These are phyloP conservation scores for Drosophila santomea DNA, from an alignment of 1,140 invertebrate genomes.

Conservation along the genomic window DNA sequence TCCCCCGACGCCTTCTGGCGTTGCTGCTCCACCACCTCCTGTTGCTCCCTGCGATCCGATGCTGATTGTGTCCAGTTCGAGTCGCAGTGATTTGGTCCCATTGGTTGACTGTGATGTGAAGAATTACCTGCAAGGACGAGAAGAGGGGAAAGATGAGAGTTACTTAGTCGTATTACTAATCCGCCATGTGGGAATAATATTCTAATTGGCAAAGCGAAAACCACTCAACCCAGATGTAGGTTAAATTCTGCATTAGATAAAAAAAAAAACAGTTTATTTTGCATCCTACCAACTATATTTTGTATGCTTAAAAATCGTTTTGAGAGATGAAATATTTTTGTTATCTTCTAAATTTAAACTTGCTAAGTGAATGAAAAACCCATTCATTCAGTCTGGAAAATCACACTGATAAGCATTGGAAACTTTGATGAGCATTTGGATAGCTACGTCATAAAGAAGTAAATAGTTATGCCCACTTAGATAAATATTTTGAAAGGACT, in stretches of 20 bases:
- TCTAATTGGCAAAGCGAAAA: not conserved
- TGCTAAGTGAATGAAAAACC: not conserved
- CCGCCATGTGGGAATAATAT: slow-evolving; percentile 43
- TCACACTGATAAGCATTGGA: not conserved
- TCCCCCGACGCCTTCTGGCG: slow-evolving; percentile 21
- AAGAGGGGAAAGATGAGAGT: not conserved
- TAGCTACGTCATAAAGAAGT: not conserved
- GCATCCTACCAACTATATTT: not conserved
- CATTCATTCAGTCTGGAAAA: not conserved
- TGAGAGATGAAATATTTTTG: not conserved
- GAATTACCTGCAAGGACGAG: slow-evolving; percentile 22
- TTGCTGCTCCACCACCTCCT: slow-evolving; percentile 20
- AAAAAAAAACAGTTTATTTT: not conserved
- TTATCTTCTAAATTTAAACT: not conserved
- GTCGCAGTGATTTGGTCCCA: slow-evolving; percentile 73
- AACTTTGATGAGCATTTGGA: not conserved
- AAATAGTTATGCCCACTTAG: not conserved
- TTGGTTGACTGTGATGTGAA: slow-evolving; percentile 66
- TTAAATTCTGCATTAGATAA: slow-evolving; percentile 6
- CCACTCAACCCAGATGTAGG: slow-evolving; percentile 15
- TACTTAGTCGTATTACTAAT: slow-evolving; percentile 41
- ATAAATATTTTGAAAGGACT: not conserved
- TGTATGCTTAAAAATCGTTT: not conserved
- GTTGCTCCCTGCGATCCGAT: slow-evolving; percentile 39
- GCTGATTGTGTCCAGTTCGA: slow-evolving; percentile 65